Conservation (phyloP, 2,113 vertebrate species). For the Caranx melampygus region DNA sequence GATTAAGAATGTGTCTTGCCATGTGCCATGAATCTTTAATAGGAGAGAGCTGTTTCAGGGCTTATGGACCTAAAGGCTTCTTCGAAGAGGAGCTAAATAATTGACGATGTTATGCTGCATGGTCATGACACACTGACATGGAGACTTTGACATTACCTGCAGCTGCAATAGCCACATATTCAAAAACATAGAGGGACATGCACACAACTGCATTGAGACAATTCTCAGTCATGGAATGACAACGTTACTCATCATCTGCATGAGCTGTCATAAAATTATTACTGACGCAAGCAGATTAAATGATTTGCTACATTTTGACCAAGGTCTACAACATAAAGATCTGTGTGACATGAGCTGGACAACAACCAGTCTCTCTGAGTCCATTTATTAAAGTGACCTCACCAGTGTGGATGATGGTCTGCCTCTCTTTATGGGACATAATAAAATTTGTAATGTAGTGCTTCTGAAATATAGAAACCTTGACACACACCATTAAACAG, state of each 20-base stretch:
- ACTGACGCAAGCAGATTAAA: not conserved
- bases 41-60: slow-evolving; percentile 63
- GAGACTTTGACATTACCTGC: slow-evolving; percentile 62
- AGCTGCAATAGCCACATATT: slow-evolving; percentile 12
- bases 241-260: not conserved
- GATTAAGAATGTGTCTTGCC: slow-evolving; percentile 72
- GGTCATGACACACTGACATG: slow-evolving; percentile 73
- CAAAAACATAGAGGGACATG: slow-evolving; percentile 25
- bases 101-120: slow-evolving; percentile 61
- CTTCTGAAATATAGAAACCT: not conserved
- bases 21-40: slow-evolving; percentile 80
- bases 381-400: no score
- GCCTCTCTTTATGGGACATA: slow-evolving; percentile 5
- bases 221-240: not conserved
- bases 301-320: not conserved
- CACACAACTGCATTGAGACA: slow-evolving; percentile 4
- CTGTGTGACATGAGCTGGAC: not conserved
- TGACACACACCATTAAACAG: not conserved
- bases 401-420: not conserved
- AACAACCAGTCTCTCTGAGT: not conserved
- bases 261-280: not conserved
- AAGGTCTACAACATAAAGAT: not conserved
- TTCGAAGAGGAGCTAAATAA: slow-evolving; percentile 70
- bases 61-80: slow-evolving; percentile 54
- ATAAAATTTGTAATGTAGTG: slow-evolving; percentile 1